Evolutionary conservation across 2,888 invertebrate genomes (phyloP).

Genomic region (Noctua fimbriata): DNA sequence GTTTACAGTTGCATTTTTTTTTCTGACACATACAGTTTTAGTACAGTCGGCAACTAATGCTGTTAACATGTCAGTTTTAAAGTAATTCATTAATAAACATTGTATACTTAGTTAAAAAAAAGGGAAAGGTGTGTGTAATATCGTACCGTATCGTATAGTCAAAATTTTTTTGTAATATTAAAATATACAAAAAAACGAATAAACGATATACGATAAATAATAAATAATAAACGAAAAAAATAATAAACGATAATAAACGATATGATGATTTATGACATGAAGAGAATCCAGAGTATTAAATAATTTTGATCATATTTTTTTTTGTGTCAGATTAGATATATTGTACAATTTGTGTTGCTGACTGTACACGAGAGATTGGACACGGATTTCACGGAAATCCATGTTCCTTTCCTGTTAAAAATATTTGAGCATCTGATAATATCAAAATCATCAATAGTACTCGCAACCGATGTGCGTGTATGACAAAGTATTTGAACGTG

Average conservation of each 20-base stretch:
- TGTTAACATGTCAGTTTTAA: neutral
- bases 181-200: too few species aligned
- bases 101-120: neutral
- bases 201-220: too few species aligned
- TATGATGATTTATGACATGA: too few species aligned
- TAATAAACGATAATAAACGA: too few species aligned
- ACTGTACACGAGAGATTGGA: neutral
- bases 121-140: neutral
- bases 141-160: too few species aligned
- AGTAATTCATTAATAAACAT: neutral
- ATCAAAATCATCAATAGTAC: too few species aligned
- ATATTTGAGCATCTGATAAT: slow-evolving; percentile 9
- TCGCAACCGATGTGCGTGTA: neutral
- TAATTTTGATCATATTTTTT: neutral
- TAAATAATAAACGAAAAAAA: too few species aligned
- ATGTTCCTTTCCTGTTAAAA: neutral
- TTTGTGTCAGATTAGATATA: neutral
- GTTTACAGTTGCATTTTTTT: neutral
- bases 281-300: neutral
- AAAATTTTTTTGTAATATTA: too few species aligned
- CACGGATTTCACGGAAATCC: slow-evolving; percentile 7
- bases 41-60: neutral
- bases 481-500: slow-evolving; percentile 1
- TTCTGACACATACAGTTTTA: neutral
- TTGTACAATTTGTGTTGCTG: neutral